Conservation (phyloP, 2,113 vertebrate genomes). For the Rhagologus leucostigma region DNA sequence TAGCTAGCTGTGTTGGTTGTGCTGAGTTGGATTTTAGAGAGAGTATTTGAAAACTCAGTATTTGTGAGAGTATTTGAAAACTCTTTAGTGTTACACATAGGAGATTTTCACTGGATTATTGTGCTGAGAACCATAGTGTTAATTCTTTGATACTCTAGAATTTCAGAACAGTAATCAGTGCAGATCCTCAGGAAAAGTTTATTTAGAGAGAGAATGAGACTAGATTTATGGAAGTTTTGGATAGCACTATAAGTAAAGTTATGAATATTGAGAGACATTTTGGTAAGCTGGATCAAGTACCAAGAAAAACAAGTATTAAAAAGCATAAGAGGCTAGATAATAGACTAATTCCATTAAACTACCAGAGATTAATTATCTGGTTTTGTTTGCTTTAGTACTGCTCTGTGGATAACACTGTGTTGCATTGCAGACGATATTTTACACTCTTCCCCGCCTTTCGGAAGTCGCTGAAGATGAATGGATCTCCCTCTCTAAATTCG, state of each 20-base stretch:
- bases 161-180: background rate
- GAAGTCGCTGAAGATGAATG: conserved; percentile 90
- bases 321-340: background rate
- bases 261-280: background rate
- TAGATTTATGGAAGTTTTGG: background rate
- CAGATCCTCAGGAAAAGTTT: background rate
- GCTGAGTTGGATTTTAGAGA: background rate
- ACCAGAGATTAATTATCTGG: background rate
- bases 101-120: background rate
- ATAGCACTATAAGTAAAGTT: background rate
- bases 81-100: rapidly evolving
- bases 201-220: background rate
- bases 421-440: conserved; percentile 84
- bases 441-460: conserved; percentile 85
- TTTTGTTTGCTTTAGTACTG: background rate
- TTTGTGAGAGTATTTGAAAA: background rate
- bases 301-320: background rate
- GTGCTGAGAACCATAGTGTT: background rate
- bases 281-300: background rate
- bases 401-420: background rate
- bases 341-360: background rate
- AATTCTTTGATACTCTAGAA: background rate
- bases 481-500: conserved; percentile 83
- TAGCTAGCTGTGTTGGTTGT: background rate
- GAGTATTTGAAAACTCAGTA: background rate